phyloP scores from a whole-genome alignment of 2,888 invertebrate genomes.

The Protonemura montana region DNA sequence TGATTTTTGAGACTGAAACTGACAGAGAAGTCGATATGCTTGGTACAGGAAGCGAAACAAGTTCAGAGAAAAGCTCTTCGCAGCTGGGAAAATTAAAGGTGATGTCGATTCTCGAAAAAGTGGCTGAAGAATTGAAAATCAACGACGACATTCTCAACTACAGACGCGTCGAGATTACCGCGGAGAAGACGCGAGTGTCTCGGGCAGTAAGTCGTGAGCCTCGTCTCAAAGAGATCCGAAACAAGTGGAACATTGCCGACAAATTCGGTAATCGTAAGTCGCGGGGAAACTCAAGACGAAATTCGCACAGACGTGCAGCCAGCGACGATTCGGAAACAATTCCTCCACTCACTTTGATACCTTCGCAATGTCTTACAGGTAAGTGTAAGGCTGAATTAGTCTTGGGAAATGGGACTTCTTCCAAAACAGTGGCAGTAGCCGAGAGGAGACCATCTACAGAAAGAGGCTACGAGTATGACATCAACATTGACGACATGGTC shows the following conservation, averaged over 20 bases:
- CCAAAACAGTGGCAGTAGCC: not conserved
- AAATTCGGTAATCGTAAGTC: not conserved
- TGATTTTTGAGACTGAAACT: not conserved
- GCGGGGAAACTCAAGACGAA: not conserved
- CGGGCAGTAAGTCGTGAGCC: not conserved
- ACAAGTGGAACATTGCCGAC: conserved; percentile 23
- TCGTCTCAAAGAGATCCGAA: conserved; percentile 17
- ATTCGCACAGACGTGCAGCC: not conserved
- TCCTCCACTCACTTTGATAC: not conserved
- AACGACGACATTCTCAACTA: not conserved
- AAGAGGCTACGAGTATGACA: not conserved
- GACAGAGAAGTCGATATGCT: not conserved
- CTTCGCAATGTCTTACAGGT: not conserved
- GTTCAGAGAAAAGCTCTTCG: not conserved
- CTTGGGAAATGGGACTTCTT: not conserved
- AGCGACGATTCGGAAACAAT: not conserved
- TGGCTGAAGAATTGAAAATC: not conserved
- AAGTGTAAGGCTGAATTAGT: not conserved
- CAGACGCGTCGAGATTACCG: not conserved
- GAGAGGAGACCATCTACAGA: not conserved
- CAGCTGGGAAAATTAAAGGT: not conserved
- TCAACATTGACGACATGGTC: conserved; percentile 18
- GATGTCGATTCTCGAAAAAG: not conserved
- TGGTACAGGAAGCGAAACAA: not conserved
- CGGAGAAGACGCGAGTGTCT: not conserved